phyloP scores from a whole-genome alignment of 2,888 invertebrate genomes.

The Stenolophus ochropezus region DNA sequence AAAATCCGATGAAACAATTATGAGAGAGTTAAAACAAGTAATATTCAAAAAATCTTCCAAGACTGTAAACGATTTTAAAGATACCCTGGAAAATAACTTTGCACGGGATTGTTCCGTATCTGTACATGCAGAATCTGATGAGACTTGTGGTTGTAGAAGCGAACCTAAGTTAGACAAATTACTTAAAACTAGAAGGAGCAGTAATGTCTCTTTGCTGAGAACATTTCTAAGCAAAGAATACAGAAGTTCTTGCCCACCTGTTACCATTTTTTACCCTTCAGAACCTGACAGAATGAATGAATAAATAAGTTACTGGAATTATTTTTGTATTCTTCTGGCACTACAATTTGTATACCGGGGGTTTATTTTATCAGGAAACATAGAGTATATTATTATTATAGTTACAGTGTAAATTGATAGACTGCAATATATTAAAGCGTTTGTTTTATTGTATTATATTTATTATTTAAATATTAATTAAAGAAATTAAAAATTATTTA shows the following conservation, averaged over 20 bases:
- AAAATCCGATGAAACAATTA: conserved; percentile 61
- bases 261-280: conserved; percentile 27
- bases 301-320: background rate
- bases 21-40: conserved; percentile 55
- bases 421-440: no score
- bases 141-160: background rate
- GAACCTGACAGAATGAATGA: background rate
- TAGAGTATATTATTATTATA: no score
- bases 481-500: no score
- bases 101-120: conserved; percentile 44
- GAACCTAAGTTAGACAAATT: background rate
- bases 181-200: conserved; percentile 2
- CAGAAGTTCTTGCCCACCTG: conserved; percentile 58
- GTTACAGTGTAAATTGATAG: no score
- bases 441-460: no score
- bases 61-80: conserved; percentile 54
- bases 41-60: conserved; percentile 51
- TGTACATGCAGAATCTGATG: background rate
- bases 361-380: no score
- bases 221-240: conserved; percentile 61
- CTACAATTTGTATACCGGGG: conserved; percentile 74
- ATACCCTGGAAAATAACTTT: no score
- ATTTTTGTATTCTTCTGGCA: conserved; percentile 72
- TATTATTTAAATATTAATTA: no score
- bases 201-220: conserved; percentile 50